These are phyloP conservation scores for Betta splendens DNA, from an alignment of 2,797 vertebrate species.

Conservation along the genomic window DNA sequence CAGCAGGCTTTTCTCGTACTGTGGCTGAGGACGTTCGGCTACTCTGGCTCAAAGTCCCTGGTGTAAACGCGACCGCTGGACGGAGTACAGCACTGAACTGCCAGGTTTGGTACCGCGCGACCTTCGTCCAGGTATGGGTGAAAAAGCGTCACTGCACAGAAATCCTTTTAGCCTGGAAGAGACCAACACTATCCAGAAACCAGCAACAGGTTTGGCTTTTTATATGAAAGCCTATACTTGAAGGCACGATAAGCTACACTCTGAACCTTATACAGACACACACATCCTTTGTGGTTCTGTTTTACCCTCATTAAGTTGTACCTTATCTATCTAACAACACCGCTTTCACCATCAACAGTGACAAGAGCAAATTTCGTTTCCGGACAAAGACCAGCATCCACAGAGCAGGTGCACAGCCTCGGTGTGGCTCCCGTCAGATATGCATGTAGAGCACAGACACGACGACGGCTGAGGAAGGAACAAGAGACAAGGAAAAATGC, in stretches of 20 bases:
- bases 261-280: no score
- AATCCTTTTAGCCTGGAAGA: constrained; percentile 82
- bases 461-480: constrained; percentile 82
- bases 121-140: constrained; percentile 89
- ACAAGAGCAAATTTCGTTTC: constrained; percentile 46
- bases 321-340: no score
- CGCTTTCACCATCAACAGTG: background rate
- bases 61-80: constrained; percentile 85
- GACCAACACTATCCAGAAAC: background rate
- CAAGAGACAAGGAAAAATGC: background rate
- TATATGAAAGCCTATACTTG: no score
- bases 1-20: constrained; percentile 78
- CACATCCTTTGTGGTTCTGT: no score
- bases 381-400: constrained; percentile 87
- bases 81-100: constrained; percentile 89
- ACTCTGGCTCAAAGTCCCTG: constrained; percentile 86
- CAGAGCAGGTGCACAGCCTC: constrained; percentile 89
- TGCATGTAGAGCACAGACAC: constrained; percentile 89
- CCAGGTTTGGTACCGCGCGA: constrained; percentile 87
- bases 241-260: no score
- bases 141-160: constrained; percentile 86
- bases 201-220: no score
- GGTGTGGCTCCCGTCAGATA: constrained; percentile 88
- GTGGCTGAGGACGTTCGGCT: constrained; percentile 80
- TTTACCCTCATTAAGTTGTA: no score